Percentiles rank a stretch among this genome's conserved stretches.
Evolutionary conservation across 2,797 vertebrate species (phyloP).

Genomic region (Avahi laniger): DNA sequence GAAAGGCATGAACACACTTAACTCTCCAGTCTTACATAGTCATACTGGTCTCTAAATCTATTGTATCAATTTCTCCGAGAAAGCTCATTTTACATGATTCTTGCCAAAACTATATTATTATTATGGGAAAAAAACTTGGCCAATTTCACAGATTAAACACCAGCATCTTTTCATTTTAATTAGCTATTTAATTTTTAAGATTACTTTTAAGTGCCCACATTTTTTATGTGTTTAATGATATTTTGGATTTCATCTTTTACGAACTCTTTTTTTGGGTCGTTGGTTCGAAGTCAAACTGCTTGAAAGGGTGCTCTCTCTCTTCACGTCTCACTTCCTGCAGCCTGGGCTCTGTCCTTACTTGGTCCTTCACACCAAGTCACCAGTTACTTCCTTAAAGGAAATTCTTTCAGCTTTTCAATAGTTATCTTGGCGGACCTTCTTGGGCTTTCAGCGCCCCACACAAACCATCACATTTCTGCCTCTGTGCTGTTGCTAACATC

Average conservation of each 20-base stretch:
- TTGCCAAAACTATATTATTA: neutral
- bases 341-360: neutral
- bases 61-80: neutral
- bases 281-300: neutral
- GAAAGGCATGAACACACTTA: neutral
- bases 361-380: neutral
- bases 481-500: neutral
- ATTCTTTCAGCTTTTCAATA: neutral
- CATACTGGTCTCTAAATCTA: neutral
- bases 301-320: neutral
- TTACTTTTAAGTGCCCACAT: neutral
- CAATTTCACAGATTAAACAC: neutral
- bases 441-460: neutral
- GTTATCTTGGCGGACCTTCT: neutral
- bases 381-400: neutral
- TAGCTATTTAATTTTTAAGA: neutral
- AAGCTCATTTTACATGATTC: neutral
- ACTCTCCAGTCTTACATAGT: neutral
- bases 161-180: neutral
- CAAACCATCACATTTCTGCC: neutral
- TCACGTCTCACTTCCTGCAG: neutral
- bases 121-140: neutral
- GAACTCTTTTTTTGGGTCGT: neutral
- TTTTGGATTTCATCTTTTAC: neutral
- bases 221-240: neutral